Evolutionary conservation across 2,113 vertebrate species (phyloP).

Genomic region (Echinops telfairi): DNA sequence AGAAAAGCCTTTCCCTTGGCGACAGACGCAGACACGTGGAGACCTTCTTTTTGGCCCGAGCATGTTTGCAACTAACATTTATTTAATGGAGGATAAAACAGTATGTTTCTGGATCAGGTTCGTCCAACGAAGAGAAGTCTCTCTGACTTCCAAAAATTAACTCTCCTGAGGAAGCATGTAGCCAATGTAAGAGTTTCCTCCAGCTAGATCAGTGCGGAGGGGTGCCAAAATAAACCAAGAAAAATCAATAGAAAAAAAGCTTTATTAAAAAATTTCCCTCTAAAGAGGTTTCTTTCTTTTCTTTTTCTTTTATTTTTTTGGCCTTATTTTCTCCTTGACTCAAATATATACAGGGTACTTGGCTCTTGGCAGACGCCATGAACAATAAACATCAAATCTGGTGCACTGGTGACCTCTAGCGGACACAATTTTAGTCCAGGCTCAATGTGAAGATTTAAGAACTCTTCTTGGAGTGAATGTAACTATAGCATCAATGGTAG

Average conservation of each 20-base stretch:
- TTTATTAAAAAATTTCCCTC: slow-evolving; percentile 27
- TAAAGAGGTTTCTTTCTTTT: neutral
- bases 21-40: neutral
- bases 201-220: neutral
- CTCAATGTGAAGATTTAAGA: neutral
- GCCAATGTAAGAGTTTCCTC: slow-evolving; percentile 22
- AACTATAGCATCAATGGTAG: neutral
- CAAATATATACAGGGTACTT: neutral
- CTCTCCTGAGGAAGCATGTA: neutral
- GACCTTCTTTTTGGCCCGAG: neutral
- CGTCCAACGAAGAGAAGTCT: neutral
- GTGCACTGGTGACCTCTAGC: slow-evolving; percentile 84
- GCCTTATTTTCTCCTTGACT: slow-evolving; percentile 11
- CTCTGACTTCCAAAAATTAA: slow-evolving; percentile 17
- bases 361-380: accelerated
- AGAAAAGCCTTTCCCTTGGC: accelerated
- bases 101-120: neutral
- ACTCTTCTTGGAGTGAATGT: neutral
- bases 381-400: neutral
- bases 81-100: neutral
- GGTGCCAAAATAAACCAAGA: slow-evolving; percentile 40
- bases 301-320: neutral
- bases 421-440: slow-evolving; percentile 60
- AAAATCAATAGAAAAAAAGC: slow-evolving; percentile 37
- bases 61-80: neutral